These are phyloP conservation scores for Zoanthus sociatus DNA, from an alignment of 92 coral and sea anemone species.

Conservation along the genomic window DNA sequence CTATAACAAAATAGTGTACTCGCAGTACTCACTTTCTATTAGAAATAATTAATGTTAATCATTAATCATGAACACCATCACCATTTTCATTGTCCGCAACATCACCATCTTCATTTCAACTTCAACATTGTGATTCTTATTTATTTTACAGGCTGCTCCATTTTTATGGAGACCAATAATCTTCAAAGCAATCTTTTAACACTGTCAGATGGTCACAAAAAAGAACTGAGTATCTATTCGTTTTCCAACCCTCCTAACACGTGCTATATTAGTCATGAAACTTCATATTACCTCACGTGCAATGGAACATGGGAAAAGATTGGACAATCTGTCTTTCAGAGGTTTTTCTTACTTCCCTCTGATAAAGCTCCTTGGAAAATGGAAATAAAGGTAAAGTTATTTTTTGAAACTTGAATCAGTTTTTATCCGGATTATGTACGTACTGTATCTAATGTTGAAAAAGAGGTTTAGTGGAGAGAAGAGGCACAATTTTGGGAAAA, in stretches of 20 bases:
- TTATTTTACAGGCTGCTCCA: neutral
- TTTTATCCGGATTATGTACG: too few relatives aligned
- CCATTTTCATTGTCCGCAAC: too few relatives aligned
- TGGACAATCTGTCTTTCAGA: neutral
- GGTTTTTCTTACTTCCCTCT: neutral
- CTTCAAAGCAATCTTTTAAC: neutral
- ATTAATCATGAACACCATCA: too few relatives aligned
- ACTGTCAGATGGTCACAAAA: neutral
- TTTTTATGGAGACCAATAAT: neutral
- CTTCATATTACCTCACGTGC: slow-evolving; percentile 17
- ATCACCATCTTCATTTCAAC: too few relatives aligned
- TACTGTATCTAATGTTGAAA: too few relatives aligned
- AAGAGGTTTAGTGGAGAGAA: too few relatives aligned
- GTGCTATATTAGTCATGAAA: neutral
- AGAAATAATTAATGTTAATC: too few relatives aligned
- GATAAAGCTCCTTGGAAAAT: neutral
- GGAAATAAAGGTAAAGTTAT: neutral
- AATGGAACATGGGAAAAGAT: slow-evolving; percentile 31
- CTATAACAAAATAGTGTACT: too few relatives aligned
- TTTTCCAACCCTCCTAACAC: neutral
- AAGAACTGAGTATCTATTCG: neutral
- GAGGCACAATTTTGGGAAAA: too few relatives aligned
- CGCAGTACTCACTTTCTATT: too few relatives aligned
- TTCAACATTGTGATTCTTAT: too few relatives aligned
- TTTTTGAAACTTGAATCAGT: neutral